Evolutionary conservation across 1,140 invertebrate species (phyloP).

Genomic region (Triops longicaudatus): DNA sequence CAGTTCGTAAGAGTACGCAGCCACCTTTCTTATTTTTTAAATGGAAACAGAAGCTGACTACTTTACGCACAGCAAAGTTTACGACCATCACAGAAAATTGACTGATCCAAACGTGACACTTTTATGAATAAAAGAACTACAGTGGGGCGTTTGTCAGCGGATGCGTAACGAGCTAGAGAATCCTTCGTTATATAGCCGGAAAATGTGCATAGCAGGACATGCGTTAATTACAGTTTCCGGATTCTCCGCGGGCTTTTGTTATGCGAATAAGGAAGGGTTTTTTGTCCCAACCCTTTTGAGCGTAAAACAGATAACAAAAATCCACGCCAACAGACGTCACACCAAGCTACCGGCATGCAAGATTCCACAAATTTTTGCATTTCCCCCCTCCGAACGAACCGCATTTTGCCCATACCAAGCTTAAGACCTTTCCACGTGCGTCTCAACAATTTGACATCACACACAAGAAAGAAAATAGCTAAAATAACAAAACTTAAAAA

Average conservation of each 20-base stretch:
- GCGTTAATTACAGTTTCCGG: slow-evolving; percentile 7
- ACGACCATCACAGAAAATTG: too few relatives aligned
- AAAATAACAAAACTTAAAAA: neutral
- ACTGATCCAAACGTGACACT: too few relatives aligned
- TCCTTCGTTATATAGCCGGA: neutral
- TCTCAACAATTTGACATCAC: neutral
- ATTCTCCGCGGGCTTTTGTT: neutral
- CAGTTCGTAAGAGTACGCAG: neutral
- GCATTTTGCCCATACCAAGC: neutral
- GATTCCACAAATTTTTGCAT: neutral
- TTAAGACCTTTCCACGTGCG: neutral
- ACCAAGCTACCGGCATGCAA: slow-evolving; percentile 2
- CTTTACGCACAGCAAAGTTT: too few relatives aligned
- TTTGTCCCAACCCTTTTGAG: neutral
- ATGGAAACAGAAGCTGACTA: too few relatives aligned
- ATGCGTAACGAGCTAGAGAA: neutral
- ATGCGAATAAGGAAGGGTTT: neutral
- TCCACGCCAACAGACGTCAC: neutral
- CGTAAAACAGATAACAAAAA: neutral
- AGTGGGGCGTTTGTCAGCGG: neutral
- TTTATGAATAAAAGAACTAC: neutral
- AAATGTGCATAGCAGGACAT: neutral
- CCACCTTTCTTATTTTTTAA: too few relatives aligned
- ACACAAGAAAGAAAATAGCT: neutral
- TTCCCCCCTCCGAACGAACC: neutral